These are phyloP conservation scores for Tineola bisselliella DNA, from an alignment of 2,888 invertebrate genomes.

Conservation along the genomic window DNA sequence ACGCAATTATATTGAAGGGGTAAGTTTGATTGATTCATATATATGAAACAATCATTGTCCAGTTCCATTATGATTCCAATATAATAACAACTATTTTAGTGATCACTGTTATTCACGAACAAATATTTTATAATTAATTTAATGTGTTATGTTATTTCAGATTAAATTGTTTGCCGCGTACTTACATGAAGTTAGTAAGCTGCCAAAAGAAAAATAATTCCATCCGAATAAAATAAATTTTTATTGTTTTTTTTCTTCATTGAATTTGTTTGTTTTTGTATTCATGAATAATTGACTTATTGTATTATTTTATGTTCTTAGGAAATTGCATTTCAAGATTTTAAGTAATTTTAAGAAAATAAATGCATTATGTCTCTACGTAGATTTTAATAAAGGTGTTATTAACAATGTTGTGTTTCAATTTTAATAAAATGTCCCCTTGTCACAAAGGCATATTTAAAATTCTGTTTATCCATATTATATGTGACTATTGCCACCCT, in stretches of 20 bases:
- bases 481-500: no score
- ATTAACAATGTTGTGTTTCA: no score
- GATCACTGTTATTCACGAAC: no score
- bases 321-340: no score
- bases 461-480: no score
- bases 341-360: background rate
- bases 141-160: conserved; percentile 64
- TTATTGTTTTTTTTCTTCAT: background rate
- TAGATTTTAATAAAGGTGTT: no score
- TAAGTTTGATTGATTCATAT: conserved; percentile 58
- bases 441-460: no score
- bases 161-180: conserved; percentile 93
- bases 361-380: background rate
- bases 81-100: no score
- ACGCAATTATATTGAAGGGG: conserved; percentile 93
- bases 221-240: background rate
- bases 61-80: no score
- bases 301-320: background rate
- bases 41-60: no score
- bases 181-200: conserved; percentile 78
- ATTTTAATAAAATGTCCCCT: no score
- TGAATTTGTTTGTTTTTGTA: background rate
- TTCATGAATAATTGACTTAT: background rate
- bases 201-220: conserved; percentile 37
- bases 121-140: no score